Conservation (phyloP, 2,113 vertebrate genomes). For the Tylochromis polylepis region DNA sequence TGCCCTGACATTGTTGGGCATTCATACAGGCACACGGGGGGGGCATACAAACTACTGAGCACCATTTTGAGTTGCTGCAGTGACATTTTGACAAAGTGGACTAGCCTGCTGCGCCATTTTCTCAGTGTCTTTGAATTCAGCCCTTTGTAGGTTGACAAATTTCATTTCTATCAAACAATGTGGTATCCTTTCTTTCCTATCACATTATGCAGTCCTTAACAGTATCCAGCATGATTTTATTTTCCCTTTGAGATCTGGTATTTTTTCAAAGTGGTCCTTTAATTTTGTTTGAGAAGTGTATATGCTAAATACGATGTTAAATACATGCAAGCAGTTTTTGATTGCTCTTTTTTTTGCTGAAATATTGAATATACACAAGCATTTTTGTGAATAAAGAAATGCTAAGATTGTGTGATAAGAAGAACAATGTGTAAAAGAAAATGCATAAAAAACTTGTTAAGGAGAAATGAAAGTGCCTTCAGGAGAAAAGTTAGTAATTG, state of each 20-base stretch:
- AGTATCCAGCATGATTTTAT: not conserved
- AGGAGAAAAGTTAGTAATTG: not conserved
- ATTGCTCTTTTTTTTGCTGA: not conserved
- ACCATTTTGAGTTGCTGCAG: not conserved
- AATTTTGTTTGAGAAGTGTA: not conserved
- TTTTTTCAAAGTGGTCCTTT: not conserved
- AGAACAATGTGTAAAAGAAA: not conserved
- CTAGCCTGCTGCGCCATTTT: not conserved
- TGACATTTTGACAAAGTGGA: not conserved
- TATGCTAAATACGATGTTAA: not conserved
- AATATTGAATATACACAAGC: accelerated
- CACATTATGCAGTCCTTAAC: not conserved
- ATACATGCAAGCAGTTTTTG: not conserved
- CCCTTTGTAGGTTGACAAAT: not conserved
- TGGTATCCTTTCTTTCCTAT: not conserved
- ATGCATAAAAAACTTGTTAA: not conserved
- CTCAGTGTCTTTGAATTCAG: not conserved
- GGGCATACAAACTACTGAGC: not conserved
- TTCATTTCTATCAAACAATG: not conserved
- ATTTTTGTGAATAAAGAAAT: not conserved
- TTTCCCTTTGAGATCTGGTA: too few relatives aligned
- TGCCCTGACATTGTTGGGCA: too few relatives aligned
- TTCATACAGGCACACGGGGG: not conserved
- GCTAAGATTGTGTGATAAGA: not conserved
- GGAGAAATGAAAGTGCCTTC: not conserved